Base-by-base conservation (phyloP, 2,888 invertebrate species). In the Meghimatium bilineatum region DNA sequence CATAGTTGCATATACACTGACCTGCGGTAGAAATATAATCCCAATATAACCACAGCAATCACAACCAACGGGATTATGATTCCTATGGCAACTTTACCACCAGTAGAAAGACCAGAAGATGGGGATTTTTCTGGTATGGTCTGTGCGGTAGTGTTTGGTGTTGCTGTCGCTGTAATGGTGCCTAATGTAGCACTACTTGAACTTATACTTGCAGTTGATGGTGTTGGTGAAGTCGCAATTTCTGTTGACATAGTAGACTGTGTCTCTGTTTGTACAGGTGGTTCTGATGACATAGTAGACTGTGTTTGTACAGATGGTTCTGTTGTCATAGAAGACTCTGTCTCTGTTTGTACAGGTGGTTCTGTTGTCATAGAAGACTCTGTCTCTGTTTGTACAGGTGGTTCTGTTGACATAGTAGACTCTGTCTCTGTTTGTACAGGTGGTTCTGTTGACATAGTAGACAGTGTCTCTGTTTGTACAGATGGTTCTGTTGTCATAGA, bases 41-140 rank as follows among this genome's bases (percentile, higher is more conserved):
- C 63, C 26, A 49, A 32, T 32, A 81, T 34, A 23, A 63, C 29
- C 38, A 81, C 26, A 44, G 38, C 81, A 32, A 81, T 56, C 1
- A 81, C 20, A 5, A 29, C 56, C 29, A 81, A 1, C 2, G 74
- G 63, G 23, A 81, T 32, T 5, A 81, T 12, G 44, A 81, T 74
- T 36, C 81, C 81, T 36, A 81, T 74, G n/a, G 81, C 81, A 63
- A 49, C 63, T 63, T 72, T 74, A 8, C 74, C 60, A n/a, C 81
- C 81, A 23, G 81, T 81, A 20, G 81, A 74, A 14, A 81, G 74
- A 44, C 81, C 81, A 38, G 23, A 36, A 0, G 77, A 63, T 36
- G 77, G 63, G n/a, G 56, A 23, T 63, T 14, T n/a, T n/a, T n/a
- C n/a, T 63, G 63, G 26, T 63, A 5, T n/a, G n/a, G 63, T n/a